Evolutionary conservation across 2,888 invertebrate species (phyloP), one percentile per base, ranked within the genome.

Genomic region (Nymphalis c-album): DNA sequence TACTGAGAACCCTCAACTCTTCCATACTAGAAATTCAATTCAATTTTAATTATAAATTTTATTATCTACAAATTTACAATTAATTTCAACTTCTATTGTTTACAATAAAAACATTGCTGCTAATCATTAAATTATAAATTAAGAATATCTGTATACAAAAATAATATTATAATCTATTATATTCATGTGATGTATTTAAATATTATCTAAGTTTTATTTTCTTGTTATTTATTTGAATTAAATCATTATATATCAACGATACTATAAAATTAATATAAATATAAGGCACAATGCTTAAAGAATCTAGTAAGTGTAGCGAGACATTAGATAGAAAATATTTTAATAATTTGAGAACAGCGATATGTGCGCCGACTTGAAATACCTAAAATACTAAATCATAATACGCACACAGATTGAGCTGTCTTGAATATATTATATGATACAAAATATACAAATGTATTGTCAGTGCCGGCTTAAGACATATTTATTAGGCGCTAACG

Each of bases 41-140:
- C 26, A 26, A 26, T 5, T 3, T 22, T 22, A 1, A 22, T 5
- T 26, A 26, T 26, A 5, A 26, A 26, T 26, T 26, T 6, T 31
- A 31, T 6, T 20, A 50, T 50, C n/a, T 0, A 2, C 8, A 18
- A n/a, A 20, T 10, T 51, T 51, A 51, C 20, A 4, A 20, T 20
- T 13, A 22, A 2, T 51, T 51, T 13, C 18, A 51, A 20, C 5
- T 51, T 51, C 13, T 1, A 22, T 10, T 13, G 22, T 2, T 46
- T 53, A 22, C 18, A 7, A 22, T 35, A 53, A 51, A 47, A 53
- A 58, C 20, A n/a, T 59, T 51, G 64, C 64, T 64, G 64, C 64
- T 64, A 47, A 64, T 31, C 17, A 57, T 57, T 63, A 35, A 8
- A 31, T 46, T 53, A 48, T 63, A 35, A 16, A 31, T 46, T 53